phyloP scores from a whole-genome alignment of 2,888 invertebrate genomes.

The Perizoma flavofasciatum region DNA sequence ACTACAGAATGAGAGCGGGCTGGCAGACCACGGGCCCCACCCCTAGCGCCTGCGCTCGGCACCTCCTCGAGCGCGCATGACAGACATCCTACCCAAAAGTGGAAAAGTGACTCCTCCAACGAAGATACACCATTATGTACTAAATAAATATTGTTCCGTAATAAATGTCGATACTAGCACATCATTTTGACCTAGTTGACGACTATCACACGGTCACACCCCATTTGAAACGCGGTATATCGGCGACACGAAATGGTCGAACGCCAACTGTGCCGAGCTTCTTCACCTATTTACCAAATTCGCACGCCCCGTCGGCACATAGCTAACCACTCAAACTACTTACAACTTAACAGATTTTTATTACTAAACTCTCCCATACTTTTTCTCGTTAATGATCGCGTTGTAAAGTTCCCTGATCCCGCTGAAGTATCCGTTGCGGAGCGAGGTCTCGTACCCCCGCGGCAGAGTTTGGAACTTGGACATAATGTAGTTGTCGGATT shows the following conservation, averaged over 20 bases:
- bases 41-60: constrained; percentile 75
- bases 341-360: constrained; percentile 34
- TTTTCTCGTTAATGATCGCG: constrained; percentile 52
- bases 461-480: constrained; percentile 65
- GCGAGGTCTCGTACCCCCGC: constrained; percentile 55
- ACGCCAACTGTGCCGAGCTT: constrained; percentile 28
- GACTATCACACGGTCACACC: constrained; percentile 59
- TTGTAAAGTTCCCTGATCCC: constrained; percentile 68
- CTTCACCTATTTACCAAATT: constrained; percentile 40
- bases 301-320: constrained; percentile 39
- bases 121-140: constrained; percentile 80
- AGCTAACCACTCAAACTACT: constrained; percentile 41
- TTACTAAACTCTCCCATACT: constrained; percentile 41
- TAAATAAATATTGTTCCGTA: constrained; percentile 80
- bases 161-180: constrained; percentile 65
- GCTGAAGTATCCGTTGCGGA: constrained; percentile 64
- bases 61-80: constrained; percentile 69
- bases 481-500: constrained; percentile 54
- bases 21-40: constrained; percentile 73
- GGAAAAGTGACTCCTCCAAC: constrained; percentile 83
- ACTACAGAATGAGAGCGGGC: constrained; percentile 78
- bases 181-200: constrained; percentile 68
- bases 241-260: constrained; percentile 14
- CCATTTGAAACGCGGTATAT: constrained; percentile 46
- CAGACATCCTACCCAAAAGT: constrained; percentile 81